Evolutionary conservation across 1,140 invertebrate species (phyloP), one percentile per base, ranked within the genome.

Genomic region (Leguminivora glycinivorella): DNA sequence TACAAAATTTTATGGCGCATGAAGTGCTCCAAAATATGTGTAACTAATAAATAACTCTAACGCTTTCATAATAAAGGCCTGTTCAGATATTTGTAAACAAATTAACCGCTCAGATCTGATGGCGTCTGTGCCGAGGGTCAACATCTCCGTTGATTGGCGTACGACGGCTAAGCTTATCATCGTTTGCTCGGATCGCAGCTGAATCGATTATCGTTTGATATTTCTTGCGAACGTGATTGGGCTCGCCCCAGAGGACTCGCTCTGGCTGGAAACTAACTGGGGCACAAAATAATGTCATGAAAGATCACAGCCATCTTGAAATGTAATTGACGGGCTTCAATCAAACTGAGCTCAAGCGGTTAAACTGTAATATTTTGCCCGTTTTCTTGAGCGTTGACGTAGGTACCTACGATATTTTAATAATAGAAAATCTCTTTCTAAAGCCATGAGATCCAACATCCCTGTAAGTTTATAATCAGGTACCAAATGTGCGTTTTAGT

Each of bases 201-300:
- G 58, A 63, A 63, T 63, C 58, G 58, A 63, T 63, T 63, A 63
- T 63, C 58, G 47, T 63, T 63, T 63, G 58, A 63, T 63, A 63
- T 63, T 63, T 63, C 58, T 63, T 63, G 58, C 58, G 58, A 63
- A 63, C 58, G 26, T 63, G 58, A 63, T 63, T 63, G 58, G 29
- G 25, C 58, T 31, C 22, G 58, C 58, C 58, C 58, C 58, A 29
- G 58, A 63, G 58, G 58, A 63, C 26, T 31, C 17, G 26, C 26
- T 63, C 25, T 63, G 9, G 34, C 58, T 63, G 58, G 58, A 29
- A 63, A 63, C 26, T 31, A 63, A 63, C 58, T 63, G 29, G 29
- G 58, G 58, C 58, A 63, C 58, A 63, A 63, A 63, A 63, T 63
- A 63, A 63, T 63, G 58, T 63, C 58, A 63, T 63, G 17, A 63